phyloP scores from a whole-genome alignment of 2,113 vertebrate species.

The Aegypius monachus region DNA sequence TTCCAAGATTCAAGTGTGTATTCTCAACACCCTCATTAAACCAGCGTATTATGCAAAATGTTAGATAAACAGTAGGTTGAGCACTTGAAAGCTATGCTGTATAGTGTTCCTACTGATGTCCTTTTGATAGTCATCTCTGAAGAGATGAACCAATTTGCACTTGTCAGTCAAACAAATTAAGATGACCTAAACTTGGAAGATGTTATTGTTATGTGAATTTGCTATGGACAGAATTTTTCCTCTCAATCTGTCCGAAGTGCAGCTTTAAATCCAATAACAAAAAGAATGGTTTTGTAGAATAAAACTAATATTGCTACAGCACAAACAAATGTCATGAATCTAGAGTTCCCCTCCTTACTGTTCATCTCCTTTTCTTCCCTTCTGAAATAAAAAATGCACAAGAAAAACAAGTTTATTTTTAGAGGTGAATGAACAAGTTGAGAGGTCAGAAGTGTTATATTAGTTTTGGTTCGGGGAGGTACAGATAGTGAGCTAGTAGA shows the following conservation, averaged over 20 bases:
- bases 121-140: background rate
- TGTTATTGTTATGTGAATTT: background rate
- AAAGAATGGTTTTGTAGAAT: background rate
- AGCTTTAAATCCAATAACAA: background rate
- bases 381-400: background rate
- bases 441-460: background rate
- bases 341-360: background rate
- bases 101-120: background rate
- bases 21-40: background rate
- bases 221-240: background rate
- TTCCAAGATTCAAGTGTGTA: background rate
- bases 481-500: background rate
- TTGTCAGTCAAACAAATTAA: background rate
- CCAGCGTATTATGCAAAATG: background rate
- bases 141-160: background rate
- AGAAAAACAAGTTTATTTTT: background rate
- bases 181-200: background rate
- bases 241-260: background rate
- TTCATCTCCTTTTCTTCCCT: background rate
- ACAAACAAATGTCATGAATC: background rate
- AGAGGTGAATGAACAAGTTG: background rate
- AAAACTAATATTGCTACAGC: background rate
- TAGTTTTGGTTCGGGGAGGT: background rate
- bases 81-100: background rate
- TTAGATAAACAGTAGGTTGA: background rate